Percentiles rank a stretch among this genome's conserved stretches.
phyloP scores from a whole-genome alignment of 2,113 vertebrate species.

The Muntiacus muntjak region DNA sequence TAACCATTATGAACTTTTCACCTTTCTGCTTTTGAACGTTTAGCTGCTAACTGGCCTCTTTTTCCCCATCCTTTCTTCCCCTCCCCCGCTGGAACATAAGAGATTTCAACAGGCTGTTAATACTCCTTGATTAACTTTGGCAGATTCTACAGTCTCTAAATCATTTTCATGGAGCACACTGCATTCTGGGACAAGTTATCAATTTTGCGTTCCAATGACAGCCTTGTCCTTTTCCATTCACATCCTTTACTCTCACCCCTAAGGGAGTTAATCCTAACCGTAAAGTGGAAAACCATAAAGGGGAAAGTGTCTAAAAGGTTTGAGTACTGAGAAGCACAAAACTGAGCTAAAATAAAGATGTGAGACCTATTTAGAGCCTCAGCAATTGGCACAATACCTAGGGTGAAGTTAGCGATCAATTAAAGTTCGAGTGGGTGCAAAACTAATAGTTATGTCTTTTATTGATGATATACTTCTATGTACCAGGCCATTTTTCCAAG shows the following conservation, averaged over 20 bases:
- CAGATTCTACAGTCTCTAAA: slow-evolving; percentile 47
- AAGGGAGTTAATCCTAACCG: not conserved
- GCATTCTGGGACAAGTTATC: slow-evolving; percentile 47
- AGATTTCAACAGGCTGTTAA: slow-evolving; percentile 44
- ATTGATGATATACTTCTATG: not conserved
- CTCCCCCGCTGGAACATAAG: not conserved
- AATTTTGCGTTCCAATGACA: slow-evolving; percentile 33
- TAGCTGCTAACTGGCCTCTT: not conserved
- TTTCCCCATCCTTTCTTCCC: not conserved
- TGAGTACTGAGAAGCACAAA: not conserved
- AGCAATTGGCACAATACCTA: not conserved
- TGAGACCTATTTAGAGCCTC: not conserved
- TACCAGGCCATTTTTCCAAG: not conserved
- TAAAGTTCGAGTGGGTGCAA: not conserved
- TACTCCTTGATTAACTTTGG: slow-evolving; percentile 56
- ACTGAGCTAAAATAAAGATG: not conserved
- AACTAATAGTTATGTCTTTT: not conserved
- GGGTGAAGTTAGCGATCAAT: not conserved
- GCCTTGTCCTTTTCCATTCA: slow-evolving; percentile 28
- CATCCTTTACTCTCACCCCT: slow-evolving; percentile 21
- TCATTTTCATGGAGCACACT: slow-evolving; percentile 58
- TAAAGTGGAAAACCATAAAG: not conserved
- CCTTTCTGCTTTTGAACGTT: not conserved
- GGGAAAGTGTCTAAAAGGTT: not conserved
- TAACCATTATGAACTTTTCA: not conserved